Conservation (phyloP, 2,888 invertebrate species). For the Brachyopa scutellaris region DNA sequence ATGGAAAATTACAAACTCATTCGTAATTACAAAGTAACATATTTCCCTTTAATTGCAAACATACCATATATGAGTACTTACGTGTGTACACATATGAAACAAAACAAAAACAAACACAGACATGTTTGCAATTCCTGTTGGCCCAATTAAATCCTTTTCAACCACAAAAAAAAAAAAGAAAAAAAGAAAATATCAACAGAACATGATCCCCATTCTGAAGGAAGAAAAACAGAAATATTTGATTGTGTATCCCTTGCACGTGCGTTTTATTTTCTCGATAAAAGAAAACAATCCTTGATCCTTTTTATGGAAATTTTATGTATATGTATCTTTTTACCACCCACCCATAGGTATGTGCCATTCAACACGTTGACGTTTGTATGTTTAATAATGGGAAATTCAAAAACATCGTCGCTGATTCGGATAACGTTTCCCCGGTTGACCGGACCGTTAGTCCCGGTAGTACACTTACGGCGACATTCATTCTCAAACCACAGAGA, state of each 20-base stretch:
- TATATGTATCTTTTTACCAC: too few species aligned
- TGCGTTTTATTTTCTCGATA: neutral
- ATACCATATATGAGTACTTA: too few species aligned
- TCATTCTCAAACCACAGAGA: conserved; percentile 87
- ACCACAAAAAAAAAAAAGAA: too few species aligned
- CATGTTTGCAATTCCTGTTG: neutral
- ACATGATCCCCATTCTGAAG: neutral
- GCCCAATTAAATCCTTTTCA: conserved; percentile 12
- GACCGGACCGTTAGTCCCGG: conserved; percentile 84
- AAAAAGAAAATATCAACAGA: neutral
- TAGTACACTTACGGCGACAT: conserved; percentile 85
- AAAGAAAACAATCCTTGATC: neutral
- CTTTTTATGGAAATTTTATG: neutral
- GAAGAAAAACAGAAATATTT: neutral
- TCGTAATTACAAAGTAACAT: conserved; percentile 1
- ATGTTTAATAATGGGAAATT: conserved; percentile 98
- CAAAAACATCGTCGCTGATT: conserved; percentile 93
- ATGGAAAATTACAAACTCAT: too few species aligned
- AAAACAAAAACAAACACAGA: conserved; percentile 1
- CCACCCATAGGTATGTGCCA: conserved; percentile 90
- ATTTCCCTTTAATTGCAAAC: too few species aligned
- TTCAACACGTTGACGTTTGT: conserved; percentile 95
- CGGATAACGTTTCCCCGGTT: conserved; percentile 82
- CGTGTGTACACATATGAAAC: neutral
- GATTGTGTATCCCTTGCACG: neutral